Base-by-base conservation (phyloP, 2,113 vertebrate species). In the Haemorhous mexicanus region DNA sequence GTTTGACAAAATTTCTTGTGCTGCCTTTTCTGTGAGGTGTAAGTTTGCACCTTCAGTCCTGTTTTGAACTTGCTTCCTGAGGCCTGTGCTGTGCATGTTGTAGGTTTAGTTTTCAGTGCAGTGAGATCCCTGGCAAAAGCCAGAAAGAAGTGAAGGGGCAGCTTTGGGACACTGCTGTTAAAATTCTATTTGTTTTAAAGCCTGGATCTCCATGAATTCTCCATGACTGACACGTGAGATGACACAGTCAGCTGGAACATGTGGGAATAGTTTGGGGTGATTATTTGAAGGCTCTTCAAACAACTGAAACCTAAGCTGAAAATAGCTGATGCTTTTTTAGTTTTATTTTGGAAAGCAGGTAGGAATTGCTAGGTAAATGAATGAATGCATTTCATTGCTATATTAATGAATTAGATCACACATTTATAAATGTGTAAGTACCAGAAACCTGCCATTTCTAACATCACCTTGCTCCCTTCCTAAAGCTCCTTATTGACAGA, bases 231-330 rank as follows among this genome's bases (percentile, higher is more conserved):
- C 74, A 92, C 8, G 8, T 13, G 73, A 91, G 85, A 50, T 93
- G 88, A 70, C 77, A 80, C 74, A 87, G 78, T 68, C 75, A 86
- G 21, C 13, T 11, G 50, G 83, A 74, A 89, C 93, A 87, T 84
- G 53, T 92, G 91, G 91, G 83, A 93, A 61, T 94, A 77, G 92
- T 95, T 97, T 75, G 52, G 73, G 63, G 66, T 4, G 10, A 64
- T 91, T 87, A 88, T 91, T 69, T 78, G 72, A 91, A 86, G 56
- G 39, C 72, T 41, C 21, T 90, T 74, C 33, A 79, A 74, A 35
- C 67, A 64, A 50, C 50, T 83, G 76, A 93, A 90, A 74, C 26
- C 16, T 17, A 67, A 94, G 67, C 33, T 85, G 80, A 47, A 86
- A 84, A 76, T 39, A 64, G 81, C 12, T n/a, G 76, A 8, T n/a